phyloP scores from a whole-genome alignment of 2,113 vertebrate genomes.

The Ameiurus melas region DNA sequence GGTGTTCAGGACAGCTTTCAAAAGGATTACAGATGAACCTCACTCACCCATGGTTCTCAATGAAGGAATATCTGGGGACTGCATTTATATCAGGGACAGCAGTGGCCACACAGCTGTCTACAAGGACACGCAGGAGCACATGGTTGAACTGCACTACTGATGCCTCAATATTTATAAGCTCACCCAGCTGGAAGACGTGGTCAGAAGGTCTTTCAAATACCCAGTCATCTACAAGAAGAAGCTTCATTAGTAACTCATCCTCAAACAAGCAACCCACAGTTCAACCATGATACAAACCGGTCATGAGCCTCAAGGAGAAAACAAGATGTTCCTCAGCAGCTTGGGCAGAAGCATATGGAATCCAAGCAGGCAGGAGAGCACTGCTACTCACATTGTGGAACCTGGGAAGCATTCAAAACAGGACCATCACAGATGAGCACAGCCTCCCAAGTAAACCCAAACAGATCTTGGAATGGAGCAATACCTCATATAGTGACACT shows the following conservation, averaged over 20 bases:
- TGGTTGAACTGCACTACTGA: slow-evolving; percentile 58
- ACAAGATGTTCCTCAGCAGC: slow-evolving; percentile 46
- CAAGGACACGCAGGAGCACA: slow-evolving; percentile 61
- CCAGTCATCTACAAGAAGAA: slow-evolving; percentile 39
- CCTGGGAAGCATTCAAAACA: background rate
- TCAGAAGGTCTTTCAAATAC: slow-evolving; percentile 18
- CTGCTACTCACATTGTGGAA: slow-evolving; percentile 61
- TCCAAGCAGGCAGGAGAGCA: slow-evolving; percentile 59
- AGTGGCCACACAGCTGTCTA: slow-evolving; percentile 67
- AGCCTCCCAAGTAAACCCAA: background rate
- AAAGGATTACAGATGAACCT: background rate
- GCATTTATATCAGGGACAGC: slow-evolving; percentile 26
- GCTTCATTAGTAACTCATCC: background rate
- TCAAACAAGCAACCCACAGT: background rate
- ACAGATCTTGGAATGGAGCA: background rate
- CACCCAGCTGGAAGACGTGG: slow-evolving; percentile 44
- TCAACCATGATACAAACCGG: slow-evolving; percentile 4
- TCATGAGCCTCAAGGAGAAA: slow-evolving; percentile 69
- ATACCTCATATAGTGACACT: slow-evolving; percentile 68
- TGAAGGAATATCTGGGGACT: slow-evolving; percentile 45
- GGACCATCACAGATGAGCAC: too few species aligned
- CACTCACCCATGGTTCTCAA: slow-evolving; percentile 55
- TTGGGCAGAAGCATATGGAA: slow-evolving; percentile 12
- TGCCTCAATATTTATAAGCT: slow-evolving; percentile 59
- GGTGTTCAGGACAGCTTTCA: accelerated